phyloP scores from a whole-genome alignment of 2,888 invertebrate genomes.

The Acanthoscelides obtectus region DNA sequence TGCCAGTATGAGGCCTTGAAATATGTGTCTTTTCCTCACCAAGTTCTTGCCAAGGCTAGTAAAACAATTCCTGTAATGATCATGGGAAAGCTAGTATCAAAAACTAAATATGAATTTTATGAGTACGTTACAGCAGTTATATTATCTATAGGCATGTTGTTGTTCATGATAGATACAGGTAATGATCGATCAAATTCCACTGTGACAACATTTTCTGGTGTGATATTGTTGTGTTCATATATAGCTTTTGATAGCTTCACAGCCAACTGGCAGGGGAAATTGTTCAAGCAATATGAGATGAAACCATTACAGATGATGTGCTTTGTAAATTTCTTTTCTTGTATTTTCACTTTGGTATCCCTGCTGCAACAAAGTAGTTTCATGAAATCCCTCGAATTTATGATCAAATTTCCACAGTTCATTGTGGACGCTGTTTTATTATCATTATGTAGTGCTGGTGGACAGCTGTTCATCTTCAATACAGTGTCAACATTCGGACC shows the following conservation, averaged over 20 bases:
- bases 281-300: conserved; percentile 77
- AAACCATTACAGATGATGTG: conserved; percentile 92
- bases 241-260: conserved; percentile 97
- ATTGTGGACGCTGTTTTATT: conserved; percentile 76
- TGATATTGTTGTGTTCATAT: conserved; percentile 81
- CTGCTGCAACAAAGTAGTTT: conserved; percentile 82
- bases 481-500: conserved; percentile 95
- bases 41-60: conserved; percentile 95
- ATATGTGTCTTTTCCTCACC: conserved; percentile 96
- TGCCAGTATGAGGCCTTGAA: conserved; percentile 99
- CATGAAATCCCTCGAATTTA: conserved; percentile 64
- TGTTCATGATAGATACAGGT: conserved; percentile 82
- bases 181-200: conserved; percentile 56
- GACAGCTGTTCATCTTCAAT: conserved; percentile 94
- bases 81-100: conserved; percentile 91
- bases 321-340: conserved; percentile 92
- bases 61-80: conserved; percentile 98
- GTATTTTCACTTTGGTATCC: conserved; percentile 80
- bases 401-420: conserved; percentile 75
- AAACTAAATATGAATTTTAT: conserved; percentile 78
- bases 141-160: conserved; percentile 88
- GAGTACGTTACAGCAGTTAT: conserved; percentile 88
- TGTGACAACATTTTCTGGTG: conserved; percentile 76
- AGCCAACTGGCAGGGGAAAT: conserved; percentile 93
- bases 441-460: conserved; percentile 85